Evolutionary conservation across 2,888 invertebrate genomes (phyloP), one percentile per base, ranked within the genome.

Genomic region (Blastobasis lacticolella): DNA sequence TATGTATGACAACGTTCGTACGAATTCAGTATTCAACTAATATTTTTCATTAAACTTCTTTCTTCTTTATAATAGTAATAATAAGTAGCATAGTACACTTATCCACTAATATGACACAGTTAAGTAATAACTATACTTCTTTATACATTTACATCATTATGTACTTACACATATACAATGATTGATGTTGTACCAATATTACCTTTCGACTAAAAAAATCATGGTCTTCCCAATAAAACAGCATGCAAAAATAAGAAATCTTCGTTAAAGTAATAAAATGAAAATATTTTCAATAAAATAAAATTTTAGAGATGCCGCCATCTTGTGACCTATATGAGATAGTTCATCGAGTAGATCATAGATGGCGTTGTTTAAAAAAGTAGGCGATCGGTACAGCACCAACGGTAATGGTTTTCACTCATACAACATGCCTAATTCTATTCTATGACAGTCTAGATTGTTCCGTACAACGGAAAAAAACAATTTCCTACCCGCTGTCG

Each of bases 391-490:
- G 71, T 70, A 74, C 77, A 76, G 64, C 66, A 73, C 66, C 69
- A 54, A 61, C 63, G 64, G 58, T 69, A 70, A 73, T 70, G 75
- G 67, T 66, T 23, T 70, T 75, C 78, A 79, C 78, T 81, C 82
- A 67, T 79, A 83, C 81, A 78, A 74, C 75, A 69, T 74, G 70
- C 69, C 82, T 86, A 84, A 23, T 57, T 73, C 81, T 86, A 86
- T 67, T 67, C 82, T 88, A 88, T 71, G 79, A 86, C 88, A 88
- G 88, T 88, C 87, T 86, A 88, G 83, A 69, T 66, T 66, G 75
- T 86, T 83, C 87, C 88, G 86, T 73, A 87, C 86, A 86, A 87
- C 88, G 88, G 87, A 87, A 87, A 86, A n/a, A 23, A 84, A 78
- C 74, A 71, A 66, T 65, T 69, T 73, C 74, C 85, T 82, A 84